These are phyloP conservation scores for Bovichtus variegatus DNA, from an alignment of 2,797 vertebrate genomes.

Conservation along the genomic window DNA sequence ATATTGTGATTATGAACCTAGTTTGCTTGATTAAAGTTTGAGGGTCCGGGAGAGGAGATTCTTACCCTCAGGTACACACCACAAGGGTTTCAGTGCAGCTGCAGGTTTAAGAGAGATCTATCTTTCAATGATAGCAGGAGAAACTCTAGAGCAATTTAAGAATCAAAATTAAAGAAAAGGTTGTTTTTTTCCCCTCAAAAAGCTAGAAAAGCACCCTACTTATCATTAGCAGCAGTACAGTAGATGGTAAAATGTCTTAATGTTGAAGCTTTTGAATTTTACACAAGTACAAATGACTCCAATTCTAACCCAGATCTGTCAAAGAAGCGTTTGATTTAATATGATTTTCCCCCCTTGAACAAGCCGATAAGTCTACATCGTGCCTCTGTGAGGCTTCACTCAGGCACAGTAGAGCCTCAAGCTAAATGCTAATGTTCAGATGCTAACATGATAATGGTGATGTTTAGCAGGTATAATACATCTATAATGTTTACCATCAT, in stretches of 20 bases:
- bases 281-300: slow-evolving; percentile 7
- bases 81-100: slow-evolving; percentile 18
- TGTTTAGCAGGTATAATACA: not conserved
- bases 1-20: slow-evolving; percentile 11
- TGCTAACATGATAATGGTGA: not conserved
- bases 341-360: not conserved
- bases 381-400: not conserved
- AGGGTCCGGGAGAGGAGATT: not conserved
- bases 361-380: not conserved
- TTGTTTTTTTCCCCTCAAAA: not conserved
- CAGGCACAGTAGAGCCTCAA: too few relatives aligned
- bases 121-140: slow-evolving; percentile 19
- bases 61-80: not conserved
- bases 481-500: too few relatives aligned
- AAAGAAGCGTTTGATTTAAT: not conserved
- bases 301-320: not conserved
- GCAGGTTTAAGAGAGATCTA: slow-evolving; percentile 25
- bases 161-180: not conserved
- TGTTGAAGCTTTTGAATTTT: not conserved
- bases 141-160: slow-evolving; percentile 8
- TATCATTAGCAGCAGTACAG: not conserved
- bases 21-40: slow-evolving; percentile 24
- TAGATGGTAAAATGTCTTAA: not conserved
- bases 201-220: not conserved
- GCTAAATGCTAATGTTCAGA: not conserved